Evolutionary conservation across 2,113 vertebrate genomes (phyloP).

Genomic region (Caloenas nicobarica): DNA sequence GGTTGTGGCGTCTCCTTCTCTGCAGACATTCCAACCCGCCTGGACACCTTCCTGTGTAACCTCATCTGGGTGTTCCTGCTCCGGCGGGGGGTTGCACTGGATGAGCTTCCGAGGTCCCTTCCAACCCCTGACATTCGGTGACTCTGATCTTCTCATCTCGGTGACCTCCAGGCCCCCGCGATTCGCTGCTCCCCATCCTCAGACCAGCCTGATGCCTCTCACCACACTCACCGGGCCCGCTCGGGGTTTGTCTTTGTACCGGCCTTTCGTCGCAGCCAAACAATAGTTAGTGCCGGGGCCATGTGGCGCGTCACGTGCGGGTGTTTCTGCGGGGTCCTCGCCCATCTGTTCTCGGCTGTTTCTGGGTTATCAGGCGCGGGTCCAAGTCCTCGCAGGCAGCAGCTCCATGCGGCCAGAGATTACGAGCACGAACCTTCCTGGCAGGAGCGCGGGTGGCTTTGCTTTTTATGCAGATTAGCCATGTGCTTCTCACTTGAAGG

Average conservation of each 20-base stretch:
- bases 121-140: neutral
- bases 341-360: conserved; percentile 86
- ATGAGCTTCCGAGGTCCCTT: too few species aligned
- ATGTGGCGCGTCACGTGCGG: conserved; percentile 74
- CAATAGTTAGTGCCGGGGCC: conserved; percentile 75
- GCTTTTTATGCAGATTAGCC: conserved; percentile 98
- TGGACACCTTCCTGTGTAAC: too few species aligned
- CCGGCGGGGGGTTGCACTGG: too few species aligned
- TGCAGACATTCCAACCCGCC: too few species aligned
- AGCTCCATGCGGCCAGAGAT: conserved; percentile 84
- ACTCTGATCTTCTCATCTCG: neutral
- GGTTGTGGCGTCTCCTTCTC: too few species aligned
- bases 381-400: conserved; percentile 80
- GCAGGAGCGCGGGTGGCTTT: conserved; percentile 88
- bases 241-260: conserved; percentile 45
- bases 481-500: conserved; percentile 90
- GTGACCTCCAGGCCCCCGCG: neutral
- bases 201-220: neutral
- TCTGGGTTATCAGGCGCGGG: conserved; percentile 79
- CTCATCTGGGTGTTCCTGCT: too few species aligned
- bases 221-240: neutral
- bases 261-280: conserved; percentile 36
- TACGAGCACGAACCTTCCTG: conserved; percentile 85
- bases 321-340: conserved; percentile 83
- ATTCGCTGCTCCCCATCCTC: neutral